Evolutionary conservation across 2,888 invertebrate species (phyloP), one percentile per base, ranked within the genome.

Genomic region (Halictus quadricinctus): DNA sequence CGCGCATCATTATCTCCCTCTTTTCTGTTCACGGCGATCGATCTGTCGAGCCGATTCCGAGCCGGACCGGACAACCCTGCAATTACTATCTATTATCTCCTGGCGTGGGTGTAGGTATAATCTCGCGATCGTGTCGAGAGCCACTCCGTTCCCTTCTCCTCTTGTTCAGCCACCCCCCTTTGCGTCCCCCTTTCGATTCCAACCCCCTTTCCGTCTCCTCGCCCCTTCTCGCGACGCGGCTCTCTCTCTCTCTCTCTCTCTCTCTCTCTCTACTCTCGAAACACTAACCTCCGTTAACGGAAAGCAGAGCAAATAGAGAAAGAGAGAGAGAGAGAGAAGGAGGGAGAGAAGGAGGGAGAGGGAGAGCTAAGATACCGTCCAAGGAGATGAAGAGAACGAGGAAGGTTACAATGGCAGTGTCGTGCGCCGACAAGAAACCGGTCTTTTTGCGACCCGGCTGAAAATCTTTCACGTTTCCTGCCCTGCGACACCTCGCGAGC

Each of bases 21-120:
- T 88, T 89, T 87, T 81, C 86, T 84, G 80, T 88, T 75, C 85
- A 86, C 84, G 78, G 87, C 87, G 92, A 93, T 93, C 93, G 93
- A 93, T 93, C 92, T 90, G 93, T 91, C 90, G 91, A 91, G 91
- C 91, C 92, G 93, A 93, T 93, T 93, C 91, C 90, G 75, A 88
- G 87, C 89, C 87, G 86, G 88, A 82, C 85, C 86, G 88, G 82
- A 90, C 90, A 89, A 93, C 91, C 93, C 92, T 90, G 89, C 93
- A 92, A 92, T 93, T 93, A 93, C 92, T 92, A 92, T 92, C 92
- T 92, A 93, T 93, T 93, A 93, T 93, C 91, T 91, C 87, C 80
- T 84, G 90, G 93, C 92, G 93, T 93, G 93, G 92, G 92, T 92
- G 93, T 92, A 92, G 91, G 89, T 92, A 91, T 91, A 93, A 94